A percentile compares a stretch with the other conserved stretches of the same genome.
These are phyloP conservation scores for Mesorhabditis belari DNA, from an alignment of 2,888 invertebrate genomes.

Conservation along the genomic window DNA sequence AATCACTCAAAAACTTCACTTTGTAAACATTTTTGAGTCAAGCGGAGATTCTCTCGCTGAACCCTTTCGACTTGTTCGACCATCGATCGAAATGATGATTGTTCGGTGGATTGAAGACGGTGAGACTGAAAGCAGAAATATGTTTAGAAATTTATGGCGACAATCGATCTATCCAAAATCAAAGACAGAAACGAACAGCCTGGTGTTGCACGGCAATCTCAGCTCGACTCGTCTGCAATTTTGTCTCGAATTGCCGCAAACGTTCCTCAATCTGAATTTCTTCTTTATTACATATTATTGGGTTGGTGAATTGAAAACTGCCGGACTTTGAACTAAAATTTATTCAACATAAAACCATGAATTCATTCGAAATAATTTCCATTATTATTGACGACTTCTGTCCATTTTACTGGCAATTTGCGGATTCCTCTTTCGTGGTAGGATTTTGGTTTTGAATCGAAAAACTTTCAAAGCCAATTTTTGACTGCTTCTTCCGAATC, in stretches of 20 bases:
- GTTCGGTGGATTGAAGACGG: slow-evolving; percentile 32
- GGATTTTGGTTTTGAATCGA: too few relatives aligned
- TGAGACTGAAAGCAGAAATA: slow-evolving; percentile 19
- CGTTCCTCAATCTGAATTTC: slow-evolving; percentile 28
- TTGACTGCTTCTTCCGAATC: too few relatives aligned
- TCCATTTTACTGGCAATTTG: too few relatives aligned
- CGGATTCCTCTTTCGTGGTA: too few relatives aligned
- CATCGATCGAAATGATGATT: slow-evolving; percentile 34
- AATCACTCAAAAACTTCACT: slow-evolving; percentile 9
- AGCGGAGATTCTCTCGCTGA: slow-evolving; percentile 45
- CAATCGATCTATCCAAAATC: neutral
- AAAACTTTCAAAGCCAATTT: too few relatives aligned
- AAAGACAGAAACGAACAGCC: too few relatives aligned
- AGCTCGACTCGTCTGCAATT: slow-evolving; percentile 28
- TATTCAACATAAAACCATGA: too few relatives aligned
- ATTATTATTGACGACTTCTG: too few relatives aligned
- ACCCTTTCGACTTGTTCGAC: slow-evolving; percentile 48
- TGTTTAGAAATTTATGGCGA: neutral
- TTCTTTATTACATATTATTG: neutral
- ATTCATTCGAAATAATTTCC: too few relatives aligned
- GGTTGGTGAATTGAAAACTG: too few relatives aligned
- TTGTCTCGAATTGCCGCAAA: slow-evolving; percentile 30
- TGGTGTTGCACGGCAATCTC: slow-evolving; percentile 40
- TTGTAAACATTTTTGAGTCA: slow-evolving; percentile 23
- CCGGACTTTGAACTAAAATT: too few relatives aligned